phyloP scores from a whole-genome alignment of 2,888 invertebrate species.

The Drosophila pegasa region DNA sequence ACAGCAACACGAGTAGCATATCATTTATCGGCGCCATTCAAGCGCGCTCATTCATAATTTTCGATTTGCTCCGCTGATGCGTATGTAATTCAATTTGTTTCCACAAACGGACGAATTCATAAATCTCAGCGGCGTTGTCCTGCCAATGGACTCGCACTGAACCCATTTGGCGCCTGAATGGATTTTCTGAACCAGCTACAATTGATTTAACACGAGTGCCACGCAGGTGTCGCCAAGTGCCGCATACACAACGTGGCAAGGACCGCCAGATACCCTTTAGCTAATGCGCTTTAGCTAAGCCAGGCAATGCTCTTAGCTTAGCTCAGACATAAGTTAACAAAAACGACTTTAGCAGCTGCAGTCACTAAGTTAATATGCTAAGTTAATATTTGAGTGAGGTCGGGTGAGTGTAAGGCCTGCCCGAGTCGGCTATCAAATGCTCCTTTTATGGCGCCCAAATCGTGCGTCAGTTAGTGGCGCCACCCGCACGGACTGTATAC shows the following conservation, averaged over 20 bases:
- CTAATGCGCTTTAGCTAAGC: too few relatives aligned
- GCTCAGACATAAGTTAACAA: too few relatives aligned
- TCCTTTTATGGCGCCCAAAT: slow-evolving; percentile 9
- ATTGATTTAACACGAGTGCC: slow-evolving; percentile 15
- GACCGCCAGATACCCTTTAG: neutral
- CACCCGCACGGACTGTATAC: neutral
- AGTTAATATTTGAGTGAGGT: neutral
- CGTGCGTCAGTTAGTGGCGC: neutral
- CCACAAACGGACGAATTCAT: slow-evolving; percentile 5
- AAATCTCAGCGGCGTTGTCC: slow-evolving; percentile 13
- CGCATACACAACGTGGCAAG: neutral
- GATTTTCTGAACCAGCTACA: slow-evolving; percentile 1
- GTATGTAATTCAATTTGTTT: slow-evolving; percentile 34
- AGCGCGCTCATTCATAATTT: slow-evolving; percentile 17
- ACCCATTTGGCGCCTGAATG: slow-evolving; percentile 16
- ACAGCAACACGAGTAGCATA: neutral
- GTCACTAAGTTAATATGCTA: too few relatives aligned
- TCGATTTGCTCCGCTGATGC: slow-evolving; percentile 19
- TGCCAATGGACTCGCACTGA: slow-evolving; percentile 33
- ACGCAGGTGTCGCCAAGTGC: slow-evolving; percentile 16
- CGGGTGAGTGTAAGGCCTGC: neutral
- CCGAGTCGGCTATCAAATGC: neutral
- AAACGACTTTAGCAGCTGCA: neutral
- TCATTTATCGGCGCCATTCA: neutral
- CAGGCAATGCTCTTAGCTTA: too few relatives aligned